These are phyloP conservation scores for Nematopogon swammerdamellus DNA, from an alignment of 2,888 invertebrate species.

Conservation along the genomic window DNA sequence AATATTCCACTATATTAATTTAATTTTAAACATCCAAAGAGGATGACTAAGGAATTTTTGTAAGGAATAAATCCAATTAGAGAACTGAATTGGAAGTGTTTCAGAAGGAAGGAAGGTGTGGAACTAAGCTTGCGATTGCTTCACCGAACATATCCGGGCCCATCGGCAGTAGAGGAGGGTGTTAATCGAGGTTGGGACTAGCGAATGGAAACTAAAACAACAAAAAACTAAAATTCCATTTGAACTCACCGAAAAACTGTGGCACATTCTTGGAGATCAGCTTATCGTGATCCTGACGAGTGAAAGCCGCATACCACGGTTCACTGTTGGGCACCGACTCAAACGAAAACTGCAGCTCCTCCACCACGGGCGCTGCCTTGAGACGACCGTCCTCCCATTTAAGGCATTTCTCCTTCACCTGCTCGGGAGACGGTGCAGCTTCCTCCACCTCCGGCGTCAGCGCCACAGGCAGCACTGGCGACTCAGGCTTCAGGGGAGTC, in stretches of 20 bases:
- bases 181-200: too few species aligned
- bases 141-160: too few species aligned
- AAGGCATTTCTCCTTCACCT: constrained; percentile 31
- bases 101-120: too few species aligned
- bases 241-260: constrained; percentile 50
- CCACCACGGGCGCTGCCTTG: constrained; percentile 50
- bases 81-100: too few species aligned
- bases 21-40: too few species aligned
- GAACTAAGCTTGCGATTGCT: too few species aligned
- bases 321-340: constrained; percentile 71
- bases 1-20: too few species aligned
- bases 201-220: too few species aligned
- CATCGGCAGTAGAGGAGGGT: too few species aligned
- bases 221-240: too few species aligned
- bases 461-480: not conserved
- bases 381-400: constrained; percentile 46
- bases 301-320: constrained; percentile 77
- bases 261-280: constrained; percentile 61
- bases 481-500: constrained; percentile 9
- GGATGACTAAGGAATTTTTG: too few species aligned
- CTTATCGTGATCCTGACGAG: constrained; percentile 70
- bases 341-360: constrained; percentile 69
- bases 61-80: too few species aligned
- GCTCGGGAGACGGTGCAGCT: constrained; percentile 14
- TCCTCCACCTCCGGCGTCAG: not conserved